Percentiles rank a stretch among this genome's conserved stretches.
These are phyloP conservation scores for Meriones psammophilus DNA, from an alignment of 2,797 vertebrate species.

Conservation along the genomic window DNA sequence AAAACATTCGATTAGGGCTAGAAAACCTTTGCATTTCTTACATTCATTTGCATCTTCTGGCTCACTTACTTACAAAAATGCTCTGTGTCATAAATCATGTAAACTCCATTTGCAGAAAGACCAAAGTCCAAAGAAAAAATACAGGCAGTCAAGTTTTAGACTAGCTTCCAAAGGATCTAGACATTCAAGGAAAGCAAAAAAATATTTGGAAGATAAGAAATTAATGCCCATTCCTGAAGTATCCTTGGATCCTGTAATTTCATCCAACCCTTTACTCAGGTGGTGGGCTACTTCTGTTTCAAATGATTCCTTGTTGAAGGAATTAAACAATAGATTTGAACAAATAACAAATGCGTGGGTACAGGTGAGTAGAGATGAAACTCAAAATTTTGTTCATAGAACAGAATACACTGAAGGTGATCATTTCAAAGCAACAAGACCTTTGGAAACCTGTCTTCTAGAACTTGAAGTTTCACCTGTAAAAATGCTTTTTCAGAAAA, in stretches of 20 bases:
- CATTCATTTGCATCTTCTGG: conserved; percentile 93
- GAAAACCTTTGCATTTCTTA: conserved; percentile 93
- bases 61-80: conserved; percentile 92
- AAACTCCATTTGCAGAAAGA: conserved; percentile 93
- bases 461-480: conserved; percentile 92
- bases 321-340: conserved; percentile 93
- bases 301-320: conserved; percentile 92
- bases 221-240: conserved; percentile 87
- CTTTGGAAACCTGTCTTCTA: conserved; percentile 88
- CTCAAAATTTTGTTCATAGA: conserved; percentile 83
- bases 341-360: conserved; percentile 96
- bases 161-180: conserved; percentile 84
- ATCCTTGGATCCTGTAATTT: conserved; percentile 93
- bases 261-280: conserved; percentile 90
- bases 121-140: conserved; percentile 88
- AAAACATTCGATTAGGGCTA: conserved; percentile 93
- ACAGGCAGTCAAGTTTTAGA: conserved; percentile 87
- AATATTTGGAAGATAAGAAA: conserved; percentile 85
- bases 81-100: conserved; percentile 92
- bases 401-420: conserved; percentile 82
- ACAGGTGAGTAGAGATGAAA: conserved; percentile 89
- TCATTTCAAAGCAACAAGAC: conserved; percentile 80
- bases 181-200: conserved; percentile 82
- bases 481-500: conserved; percentile 95
- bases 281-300: conserved; percentile 96